A percentile compares a stretch with the other conserved stretches of the same genome.
Evolutionary conservation across 2,888 invertebrate species (phyloP).

Genomic region (Meganola albula): DNA sequence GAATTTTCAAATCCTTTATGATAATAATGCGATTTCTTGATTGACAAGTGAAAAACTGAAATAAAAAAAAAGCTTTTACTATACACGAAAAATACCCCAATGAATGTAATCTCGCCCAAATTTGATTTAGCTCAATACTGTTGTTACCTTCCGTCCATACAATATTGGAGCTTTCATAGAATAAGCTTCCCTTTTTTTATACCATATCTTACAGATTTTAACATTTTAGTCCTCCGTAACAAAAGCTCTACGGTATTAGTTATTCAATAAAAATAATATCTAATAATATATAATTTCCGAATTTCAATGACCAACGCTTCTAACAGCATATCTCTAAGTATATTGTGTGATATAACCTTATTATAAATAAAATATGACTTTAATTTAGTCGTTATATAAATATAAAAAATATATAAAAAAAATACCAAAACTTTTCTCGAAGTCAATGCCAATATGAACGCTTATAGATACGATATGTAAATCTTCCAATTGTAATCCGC

Average conservation of each 20-base stretch:
- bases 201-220: slow-evolving; percentile 22
- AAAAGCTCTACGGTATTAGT: slow-evolving; percentile 30
- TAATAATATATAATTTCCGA: slow-evolving; percentile 40
- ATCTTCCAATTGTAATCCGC: slow-evolving; percentile 26
- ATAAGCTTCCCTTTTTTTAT: slow-evolving; percentile 54
- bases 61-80: slow-evolving; percentile 38
- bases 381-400: slow-evolving; percentile 54
- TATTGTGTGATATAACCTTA: slow-evolving; percentile 75
- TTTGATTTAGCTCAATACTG: slow-evolving; percentile 58
- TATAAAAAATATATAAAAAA: slow-evolving; percentile 39
- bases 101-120: slow-evolving; percentile 31
- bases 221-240: slow-evolving; percentile 22
- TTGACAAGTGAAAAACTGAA: neutral
- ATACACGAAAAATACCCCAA: slow-evolving; percentile 40
- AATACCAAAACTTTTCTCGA: slow-evolving; percentile 69
- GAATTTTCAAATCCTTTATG: neutral
- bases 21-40: neutral
- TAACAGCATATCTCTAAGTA: slow-evolving; percentile 74
- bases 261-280: slow-evolving; percentile 16
- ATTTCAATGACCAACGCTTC: slow-evolving; percentile 72
- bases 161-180: slow-evolving; percentile 59
- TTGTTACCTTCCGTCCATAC: slow-evolving; percentile 72
- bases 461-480: slow-evolving; percentile 51
- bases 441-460: slow-evolving; percentile 59
- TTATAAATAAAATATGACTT: slow-evolving; percentile 63